Percentiles rank a stretch among this genome's conserved stretches.
These are phyloP conservation scores for Numenius arquata DNA, from an alignment of 2,113 vertebrate species.

Conservation along the genomic window DNA sequence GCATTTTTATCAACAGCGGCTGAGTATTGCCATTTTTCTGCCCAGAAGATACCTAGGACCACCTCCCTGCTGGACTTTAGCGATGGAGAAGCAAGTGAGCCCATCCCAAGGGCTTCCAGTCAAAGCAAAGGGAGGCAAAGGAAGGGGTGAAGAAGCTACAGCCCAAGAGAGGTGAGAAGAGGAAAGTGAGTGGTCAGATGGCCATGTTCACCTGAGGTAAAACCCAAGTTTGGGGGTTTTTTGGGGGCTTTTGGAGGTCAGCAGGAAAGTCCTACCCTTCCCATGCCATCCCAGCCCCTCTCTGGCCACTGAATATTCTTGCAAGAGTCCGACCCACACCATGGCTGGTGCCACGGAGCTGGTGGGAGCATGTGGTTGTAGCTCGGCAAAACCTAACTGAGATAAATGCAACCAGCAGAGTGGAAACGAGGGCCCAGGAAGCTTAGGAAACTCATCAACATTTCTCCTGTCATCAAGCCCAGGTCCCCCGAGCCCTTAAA, in stretches of 20 bases:
- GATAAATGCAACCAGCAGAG: not conserved
- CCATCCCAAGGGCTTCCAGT: not conserved
- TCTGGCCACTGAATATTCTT: not conserved
- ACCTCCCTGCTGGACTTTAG: not conserved
- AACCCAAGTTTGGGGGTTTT: not conserved
- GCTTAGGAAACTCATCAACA: not conserved
- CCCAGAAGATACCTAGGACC: not conserved
- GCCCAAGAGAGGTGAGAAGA: not conserved
- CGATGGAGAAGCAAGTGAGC: not conserved
- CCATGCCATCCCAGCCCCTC: rapidly evolving
- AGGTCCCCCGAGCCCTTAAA: not conserved
- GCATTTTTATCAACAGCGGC: not conserved
- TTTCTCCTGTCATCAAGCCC: not conserved
- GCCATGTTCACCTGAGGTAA: not conserved
- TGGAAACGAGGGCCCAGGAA: not conserved
- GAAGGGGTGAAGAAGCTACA: not conserved
- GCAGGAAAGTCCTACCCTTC: not conserved
- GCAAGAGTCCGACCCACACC: rapidly evolving
- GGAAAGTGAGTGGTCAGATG: not conserved
- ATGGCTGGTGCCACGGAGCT: rapidly evolving
- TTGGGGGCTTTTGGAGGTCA: too few species aligned
- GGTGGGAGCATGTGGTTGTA: not conserved
- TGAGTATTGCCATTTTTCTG: not conserved
- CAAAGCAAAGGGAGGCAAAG: not conserved
- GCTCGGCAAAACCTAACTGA: not conserved